Evolutionary conservation across 2,888 invertebrate species (phyloP).

Genomic region (Petrophora chlorosata): DNA sequence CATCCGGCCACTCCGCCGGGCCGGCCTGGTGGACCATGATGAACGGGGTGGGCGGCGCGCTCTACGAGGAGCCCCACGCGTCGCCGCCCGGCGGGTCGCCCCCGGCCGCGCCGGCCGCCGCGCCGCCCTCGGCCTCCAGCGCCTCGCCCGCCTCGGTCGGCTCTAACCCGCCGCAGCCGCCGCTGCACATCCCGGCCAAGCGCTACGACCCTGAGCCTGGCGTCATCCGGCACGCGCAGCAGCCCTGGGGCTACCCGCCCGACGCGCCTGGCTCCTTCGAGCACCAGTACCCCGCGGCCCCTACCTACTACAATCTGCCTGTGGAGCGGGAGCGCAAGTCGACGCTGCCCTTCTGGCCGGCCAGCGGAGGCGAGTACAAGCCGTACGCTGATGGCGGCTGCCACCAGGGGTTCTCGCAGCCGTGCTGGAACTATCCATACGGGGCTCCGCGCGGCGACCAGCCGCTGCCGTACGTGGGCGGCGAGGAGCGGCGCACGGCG

Average conservation of each 20-base stretch:
- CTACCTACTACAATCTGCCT: conserved; percentile 90
- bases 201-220: conserved; percentile 87
- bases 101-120: conserved; percentile 88
- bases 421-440: conserved; percentile 90
- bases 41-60: conserved; percentile 90
- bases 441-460: conserved; percentile 86
- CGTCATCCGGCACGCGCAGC: conserved; percentile 90
- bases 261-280: conserved; percentile 86
- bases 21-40: conserved; percentile 94
- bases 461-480: conserved; percentile 88
- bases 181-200: conserved; percentile 95
- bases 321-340: conserved; percentile 86
- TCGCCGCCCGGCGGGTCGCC: conserved; percentile 84
- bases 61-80: conserved; percentile 88
- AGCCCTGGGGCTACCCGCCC: conserved; percentile 90
- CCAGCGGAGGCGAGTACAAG: conserved; percentile 85
- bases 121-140: conserved; percentile 83
- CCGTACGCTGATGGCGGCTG: conserved; percentile 85
- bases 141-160: conserved; percentile 85
- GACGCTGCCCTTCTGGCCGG: conserved; percentile 88
- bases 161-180: conserved; percentile 90
- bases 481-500: conserved; percentile 88
- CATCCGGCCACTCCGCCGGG: conserved; percentile 92
- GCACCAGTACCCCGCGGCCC: conserved; percentile 87
- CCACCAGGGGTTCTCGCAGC: conserved; percentile 88